phyloP scores from a whole-genome alignment of 2,113 vertebrate genomes.

The Pseudorasbora parva region DNA sequence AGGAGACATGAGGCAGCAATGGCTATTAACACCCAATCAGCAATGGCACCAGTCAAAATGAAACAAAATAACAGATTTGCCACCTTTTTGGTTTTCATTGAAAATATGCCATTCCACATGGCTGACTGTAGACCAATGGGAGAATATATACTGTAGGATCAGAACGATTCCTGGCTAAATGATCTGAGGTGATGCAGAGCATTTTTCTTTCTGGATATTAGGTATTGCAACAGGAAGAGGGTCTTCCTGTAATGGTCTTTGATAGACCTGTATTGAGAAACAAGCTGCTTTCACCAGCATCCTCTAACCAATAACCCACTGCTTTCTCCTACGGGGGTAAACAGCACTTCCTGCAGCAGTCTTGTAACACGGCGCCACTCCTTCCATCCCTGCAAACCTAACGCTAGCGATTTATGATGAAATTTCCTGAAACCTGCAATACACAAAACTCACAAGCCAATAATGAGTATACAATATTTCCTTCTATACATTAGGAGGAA shows the following conservation, averaged over 20 bases:
- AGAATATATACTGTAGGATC: background rate
- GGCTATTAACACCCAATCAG: conserved; percentile 50
- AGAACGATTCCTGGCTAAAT: background rate
- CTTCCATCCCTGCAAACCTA: background rate
- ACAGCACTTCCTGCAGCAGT: conserved; percentile 21
- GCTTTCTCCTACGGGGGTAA: conserved; percentile 22
- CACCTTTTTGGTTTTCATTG: background rate
- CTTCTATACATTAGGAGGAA: background rate
- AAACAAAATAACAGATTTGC: conserved; percentile 13
- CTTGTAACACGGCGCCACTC: background rate
- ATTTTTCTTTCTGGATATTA: conserved; percentile 1
- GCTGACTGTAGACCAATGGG: background rate
- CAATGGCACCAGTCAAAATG: background rate
- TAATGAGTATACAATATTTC: background rate
- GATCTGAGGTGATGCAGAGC: background rate
- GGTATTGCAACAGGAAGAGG: conserved; percentile 5
- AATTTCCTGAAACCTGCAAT: conserved; percentile 28
- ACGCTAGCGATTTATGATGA: conserved; percentile 28
- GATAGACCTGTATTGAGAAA: background rate
- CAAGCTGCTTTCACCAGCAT: conserved; percentile 17
- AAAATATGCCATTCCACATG: background rate
- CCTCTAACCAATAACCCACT: conserved; percentile 15
- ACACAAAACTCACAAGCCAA: background rate
- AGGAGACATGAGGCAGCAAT: conserved; percentile 77
- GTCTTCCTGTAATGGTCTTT: conserved; percentile 24